Conservation (phyloP, 1,140 invertebrate species). For the Phortica variegata region DNA sequence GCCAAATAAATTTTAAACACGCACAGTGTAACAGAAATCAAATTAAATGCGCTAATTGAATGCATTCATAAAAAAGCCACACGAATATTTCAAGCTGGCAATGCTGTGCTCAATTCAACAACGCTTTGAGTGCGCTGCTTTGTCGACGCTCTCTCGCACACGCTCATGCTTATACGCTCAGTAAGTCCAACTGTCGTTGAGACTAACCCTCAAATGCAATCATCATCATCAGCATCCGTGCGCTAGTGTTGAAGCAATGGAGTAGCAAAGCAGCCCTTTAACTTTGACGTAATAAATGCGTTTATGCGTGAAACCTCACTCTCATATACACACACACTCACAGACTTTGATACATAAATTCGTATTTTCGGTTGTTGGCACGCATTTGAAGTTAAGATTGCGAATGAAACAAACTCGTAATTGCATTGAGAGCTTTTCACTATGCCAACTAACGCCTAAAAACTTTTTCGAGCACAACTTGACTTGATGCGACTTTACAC, state of each 20-base stretch:
- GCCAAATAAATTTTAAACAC: background rate
- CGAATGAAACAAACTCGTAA: constrained; percentile 13
- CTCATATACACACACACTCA: constrained; percentile 2
- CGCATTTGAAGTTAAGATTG: too few relatives aligned
- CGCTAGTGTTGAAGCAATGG: background rate
- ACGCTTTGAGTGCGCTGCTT: too few relatives aligned
- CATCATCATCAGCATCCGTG: too few relatives aligned
- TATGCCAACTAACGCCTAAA: background rate
- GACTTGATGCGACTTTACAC: too few relatives aligned
- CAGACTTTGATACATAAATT: background rate
- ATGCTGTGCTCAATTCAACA: background rate
- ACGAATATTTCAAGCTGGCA: background rate
- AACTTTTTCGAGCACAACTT: constrained; percentile 10
- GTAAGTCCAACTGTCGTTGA: too few relatives aligned
- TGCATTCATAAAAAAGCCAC: too few relatives aligned
- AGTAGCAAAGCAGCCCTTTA: background rate
- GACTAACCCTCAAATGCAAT: too few relatives aligned
- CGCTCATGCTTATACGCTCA: background rate
- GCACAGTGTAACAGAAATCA: too few relatives aligned
- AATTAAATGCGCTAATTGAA: too few relatives aligned
- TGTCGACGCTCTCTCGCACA: background rate
- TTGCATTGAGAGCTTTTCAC: constrained; percentile 33
- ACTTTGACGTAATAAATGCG: constrained; percentile 16
- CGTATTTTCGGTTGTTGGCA: too few relatives aligned
- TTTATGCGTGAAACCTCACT: constrained; percentile 12